Percentiles rank a stretch among this genome's conserved stretches.
Evolutionary conservation across 2,888 invertebrate genomes (phyloP).

Genomic region (Adineta ricciae): DNA sequence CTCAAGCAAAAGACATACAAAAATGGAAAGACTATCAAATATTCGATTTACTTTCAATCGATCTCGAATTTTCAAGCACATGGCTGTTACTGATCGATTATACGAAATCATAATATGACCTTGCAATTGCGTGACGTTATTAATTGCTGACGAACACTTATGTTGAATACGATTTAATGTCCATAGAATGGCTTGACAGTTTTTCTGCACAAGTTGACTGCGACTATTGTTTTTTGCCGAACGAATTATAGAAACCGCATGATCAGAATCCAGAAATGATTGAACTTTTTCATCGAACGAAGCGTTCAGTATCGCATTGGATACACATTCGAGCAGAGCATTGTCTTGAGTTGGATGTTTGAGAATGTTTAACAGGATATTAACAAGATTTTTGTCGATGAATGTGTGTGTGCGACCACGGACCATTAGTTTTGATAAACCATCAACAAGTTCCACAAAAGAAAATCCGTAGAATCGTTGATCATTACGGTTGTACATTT

Average conservation of each 20-base stretch:
- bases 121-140: background rate
- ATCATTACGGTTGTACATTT: conserved; percentile 1
- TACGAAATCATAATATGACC: conserved; percentile 11
- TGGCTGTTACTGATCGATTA: background rate
- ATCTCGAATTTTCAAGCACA: conserved; percentile 22
- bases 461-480: conserved; percentile 6
- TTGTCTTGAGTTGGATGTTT: background rate
- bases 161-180: background rate
- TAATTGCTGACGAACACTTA: background rate
- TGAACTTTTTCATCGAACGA: conserved; percentile 17
- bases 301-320: conserved; percentile 3
- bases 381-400: background rate
- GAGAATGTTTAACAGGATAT: background rate
- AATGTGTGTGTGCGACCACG: background rate
- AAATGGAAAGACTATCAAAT: no score
- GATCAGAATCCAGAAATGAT: background rate
- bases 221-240: background rate
- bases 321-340: conserved; percentile 8
- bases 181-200: conserved; percentile 6
- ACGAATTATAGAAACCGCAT: background rate
- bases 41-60: background rate
- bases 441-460: background rate
- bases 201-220: conserved; percentile 8
- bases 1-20: background rate
- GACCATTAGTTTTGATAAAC: conserved; percentile 9